Evolutionary conservation across 2,113 vertebrate genomes (phyloP).

Genomic region (Apodemus sylvaticus): DNA sequence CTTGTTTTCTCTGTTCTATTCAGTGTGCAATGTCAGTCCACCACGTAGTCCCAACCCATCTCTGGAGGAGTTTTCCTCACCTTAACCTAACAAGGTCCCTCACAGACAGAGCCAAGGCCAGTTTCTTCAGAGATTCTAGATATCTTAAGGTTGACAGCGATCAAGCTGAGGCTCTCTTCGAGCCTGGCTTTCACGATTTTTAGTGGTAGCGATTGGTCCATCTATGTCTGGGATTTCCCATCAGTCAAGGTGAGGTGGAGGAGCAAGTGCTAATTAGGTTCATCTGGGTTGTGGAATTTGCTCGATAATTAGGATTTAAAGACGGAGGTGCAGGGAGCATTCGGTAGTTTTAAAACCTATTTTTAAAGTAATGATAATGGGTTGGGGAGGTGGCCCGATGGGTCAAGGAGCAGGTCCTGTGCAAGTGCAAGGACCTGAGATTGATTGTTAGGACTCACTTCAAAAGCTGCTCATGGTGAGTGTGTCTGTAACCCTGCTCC

Average conservation of each 20-base stretch:
- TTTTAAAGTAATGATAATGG: background rate
- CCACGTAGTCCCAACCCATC: too few species aligned
- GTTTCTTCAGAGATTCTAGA: background rate
- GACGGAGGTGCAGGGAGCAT: background rate
- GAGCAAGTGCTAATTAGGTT: background rate
- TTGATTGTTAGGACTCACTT: background rate
- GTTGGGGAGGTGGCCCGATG: background rate
- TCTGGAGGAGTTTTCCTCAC: background rate
- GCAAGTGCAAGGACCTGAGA: background rate
- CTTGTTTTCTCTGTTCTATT: background rate
- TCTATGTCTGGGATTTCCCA: background rate
- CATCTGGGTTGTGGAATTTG: background rate
- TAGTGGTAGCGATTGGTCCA: background rate
- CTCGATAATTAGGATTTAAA: background rate
- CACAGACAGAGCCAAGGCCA: background rate
- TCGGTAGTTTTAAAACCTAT: background rate
- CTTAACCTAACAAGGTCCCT: background rate
- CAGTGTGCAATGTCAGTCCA: background rate
- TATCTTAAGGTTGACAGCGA: background rate
- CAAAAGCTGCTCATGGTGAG: background rate
- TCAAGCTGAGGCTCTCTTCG: background rate
- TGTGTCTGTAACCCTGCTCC: background rate
- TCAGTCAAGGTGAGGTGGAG: background rate
- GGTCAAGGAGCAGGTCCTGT: background rate
- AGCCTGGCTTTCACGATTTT: background rate